Base-by-base conservation (phyloP, 2,888 invertebrate species). In the Lycophotia porphyrea region DNA sequence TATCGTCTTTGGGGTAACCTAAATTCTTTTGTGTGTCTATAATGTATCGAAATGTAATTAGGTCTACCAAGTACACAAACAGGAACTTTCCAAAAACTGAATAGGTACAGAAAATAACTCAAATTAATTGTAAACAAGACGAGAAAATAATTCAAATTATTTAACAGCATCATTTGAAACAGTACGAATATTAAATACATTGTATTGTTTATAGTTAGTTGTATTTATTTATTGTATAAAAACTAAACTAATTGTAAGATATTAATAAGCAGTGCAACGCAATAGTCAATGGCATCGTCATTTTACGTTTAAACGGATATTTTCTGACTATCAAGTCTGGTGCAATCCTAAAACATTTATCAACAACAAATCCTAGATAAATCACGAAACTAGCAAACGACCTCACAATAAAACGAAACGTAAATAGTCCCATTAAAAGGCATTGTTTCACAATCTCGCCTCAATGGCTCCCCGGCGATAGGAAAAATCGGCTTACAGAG, bases 381-480 rank as follows among this genome's bases (percentile, higher is more conserved):
- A 72, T 71, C 77, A 71, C 55, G 73, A 74, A 74, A 63, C 49
- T n/a, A 61, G 24, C 7, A 31, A 31, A 21, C 27, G 15, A 36
- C 34, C 44, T 9, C 39, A 68, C 71, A 81, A 76, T 71, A 81
- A 66, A 81, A 84, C 34, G 67, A 78, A 80, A 74, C 68, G 60
- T 76, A 76, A 87, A 87, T 78, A 79, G 79, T 75, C 39, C 49
- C 79, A 85, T 80, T 87, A 78, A 76, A 85, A 79, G 67, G 74
- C 74, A 82, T 88, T 77, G 81, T 76, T 52, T 65, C 47, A 71
- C 80, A 84, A 84, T 79, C 80, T 67, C 60, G 65, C 66, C 49
- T 27, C 77, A 76, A 74, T 52, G 66, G 82, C 18, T 71, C 65
- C 39, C 71, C 66, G 70, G 66, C 71, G 78, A 81, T 78, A 77